Evolutionary conservation across 1,140 invertebrate genomes (phyloP).

Genomic region (Nephila pilipes): DNA sequence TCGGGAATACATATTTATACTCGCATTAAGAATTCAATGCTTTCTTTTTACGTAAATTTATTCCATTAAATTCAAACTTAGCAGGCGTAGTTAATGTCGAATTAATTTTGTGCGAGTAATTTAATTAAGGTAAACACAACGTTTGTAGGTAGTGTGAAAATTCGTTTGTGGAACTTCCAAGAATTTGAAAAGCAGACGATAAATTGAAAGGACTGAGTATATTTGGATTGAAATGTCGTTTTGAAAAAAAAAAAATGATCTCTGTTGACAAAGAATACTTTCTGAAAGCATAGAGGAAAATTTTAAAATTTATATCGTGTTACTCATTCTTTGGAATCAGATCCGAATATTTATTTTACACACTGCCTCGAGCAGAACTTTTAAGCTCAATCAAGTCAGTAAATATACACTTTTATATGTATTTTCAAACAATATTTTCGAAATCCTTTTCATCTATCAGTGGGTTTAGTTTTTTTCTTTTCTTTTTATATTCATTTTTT

Average conservation of each 20-base stretch:
- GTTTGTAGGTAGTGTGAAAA: background rate
- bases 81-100: no score
- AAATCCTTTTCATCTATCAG: no score
- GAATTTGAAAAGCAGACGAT: background rate
- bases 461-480: no score
- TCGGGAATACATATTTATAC: no score
- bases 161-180: background rate
- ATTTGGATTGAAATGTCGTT: background rate
- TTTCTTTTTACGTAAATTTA: no score
- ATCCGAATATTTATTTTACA: background rate
- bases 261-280: conserved; percentile 8
- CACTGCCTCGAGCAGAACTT: background rate
- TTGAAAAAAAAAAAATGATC: background rate
- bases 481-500: no score
- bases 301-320: background rate
- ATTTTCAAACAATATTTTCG: background rate
- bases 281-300: background rate
- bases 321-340: background rate
- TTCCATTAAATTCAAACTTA: no score
- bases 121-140: background rate
- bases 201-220: background rate
- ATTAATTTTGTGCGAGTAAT: background rate
- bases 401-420: background rate
- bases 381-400: background rate
- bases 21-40: no score